Base-by-base conservation (phyloP, 1,140 invertebrate genomes). In the Colletes gigas region DNA sequence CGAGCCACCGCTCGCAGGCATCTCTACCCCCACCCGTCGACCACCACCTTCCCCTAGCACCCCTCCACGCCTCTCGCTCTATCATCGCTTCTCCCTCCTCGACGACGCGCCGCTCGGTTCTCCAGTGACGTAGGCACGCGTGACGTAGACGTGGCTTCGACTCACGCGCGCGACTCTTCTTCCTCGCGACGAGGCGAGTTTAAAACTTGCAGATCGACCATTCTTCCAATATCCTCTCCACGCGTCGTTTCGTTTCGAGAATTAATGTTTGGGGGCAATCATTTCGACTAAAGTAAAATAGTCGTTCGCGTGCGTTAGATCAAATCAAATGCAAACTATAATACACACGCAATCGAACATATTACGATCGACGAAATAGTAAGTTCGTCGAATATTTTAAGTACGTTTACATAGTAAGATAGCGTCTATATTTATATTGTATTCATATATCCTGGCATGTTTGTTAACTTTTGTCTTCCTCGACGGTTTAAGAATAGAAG, bases 111-210 rank as follows among this genome's bases (percentile, higher is more conserved):
- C 41, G 54, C 86, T 65, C 86, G 86, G 92, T 92, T 93, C 92
- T 89, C 92, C 89, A 90, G 92, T 93, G 92, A 93, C 92, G 92
- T 93, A 88, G 88, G 71, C 57, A n/a, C 39, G 80, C 68, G 84
- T 92, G 90, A 91, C 90, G 90, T 91, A 91, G 83, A 77, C 69
- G 82, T 68, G 86, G 77, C 88, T 74, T 83, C 21, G 14, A 84
- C 89, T 86, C 75, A 74, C 67, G 82, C 71, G 57, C 73, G 69
- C 67, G 66, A 41, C 52, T 55, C 60, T 30, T 76, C 69, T 65
- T 59, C 55, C 81, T 47, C 57, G 57, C 55, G 66, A 66, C 8
- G 30, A 47, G 55, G 66, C 70, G 68, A 73, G 59, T 19, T 47
- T 12, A n/a, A 57, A 50, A 50, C 44, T 47, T 47, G 6, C 3